A percentile compares a stretch with the other conserved stretches of the same genome.
Conservation (phyloP, 2,113 vertebrate species). For the Cryptomyrus ogoouensis region DNA sequence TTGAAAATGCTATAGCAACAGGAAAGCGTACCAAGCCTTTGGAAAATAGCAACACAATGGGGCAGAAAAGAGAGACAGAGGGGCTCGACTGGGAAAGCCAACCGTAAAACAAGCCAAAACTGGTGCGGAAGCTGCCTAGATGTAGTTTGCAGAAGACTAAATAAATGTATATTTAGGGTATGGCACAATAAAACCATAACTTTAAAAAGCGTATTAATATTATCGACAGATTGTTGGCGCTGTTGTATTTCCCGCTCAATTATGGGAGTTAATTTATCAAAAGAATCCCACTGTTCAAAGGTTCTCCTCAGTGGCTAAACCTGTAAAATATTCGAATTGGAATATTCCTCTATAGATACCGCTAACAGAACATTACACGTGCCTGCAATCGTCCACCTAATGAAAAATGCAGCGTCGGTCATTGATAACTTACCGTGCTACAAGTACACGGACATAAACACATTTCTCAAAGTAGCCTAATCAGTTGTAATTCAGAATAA, state of each 20-base stretch:
- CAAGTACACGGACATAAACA: background rate
- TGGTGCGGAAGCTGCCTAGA: background rate
- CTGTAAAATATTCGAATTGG: background rate
- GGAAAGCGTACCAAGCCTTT: slow-evolving; percentile 59
- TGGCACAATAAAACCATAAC: background rate
- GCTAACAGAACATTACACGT: background rate
- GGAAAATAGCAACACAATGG: slow-evolving; percentile 47
- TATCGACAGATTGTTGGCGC: background rate
- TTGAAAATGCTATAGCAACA: slow-evolving; percentile 99
- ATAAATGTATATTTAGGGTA: background rate
- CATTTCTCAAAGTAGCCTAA: background rate
- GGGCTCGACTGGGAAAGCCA: background rate
- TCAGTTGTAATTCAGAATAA: background rate
- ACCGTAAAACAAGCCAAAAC: background rate
- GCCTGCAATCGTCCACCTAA: background rate
- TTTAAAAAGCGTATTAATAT: background rate
- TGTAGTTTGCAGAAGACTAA: background rate
- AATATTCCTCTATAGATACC: background rate
- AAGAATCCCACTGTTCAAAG: background rate
- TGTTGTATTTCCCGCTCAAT: background rate
- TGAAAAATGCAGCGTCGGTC: background rate
- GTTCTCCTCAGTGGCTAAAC: background rate
- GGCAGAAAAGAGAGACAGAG: background rate
- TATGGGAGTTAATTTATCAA: background rate
- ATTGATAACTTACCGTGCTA: background rate